phyloP scores from a whole-genome alignment of 2,888 invertebrate genomes.

The Lasius platythorax region DNA sequence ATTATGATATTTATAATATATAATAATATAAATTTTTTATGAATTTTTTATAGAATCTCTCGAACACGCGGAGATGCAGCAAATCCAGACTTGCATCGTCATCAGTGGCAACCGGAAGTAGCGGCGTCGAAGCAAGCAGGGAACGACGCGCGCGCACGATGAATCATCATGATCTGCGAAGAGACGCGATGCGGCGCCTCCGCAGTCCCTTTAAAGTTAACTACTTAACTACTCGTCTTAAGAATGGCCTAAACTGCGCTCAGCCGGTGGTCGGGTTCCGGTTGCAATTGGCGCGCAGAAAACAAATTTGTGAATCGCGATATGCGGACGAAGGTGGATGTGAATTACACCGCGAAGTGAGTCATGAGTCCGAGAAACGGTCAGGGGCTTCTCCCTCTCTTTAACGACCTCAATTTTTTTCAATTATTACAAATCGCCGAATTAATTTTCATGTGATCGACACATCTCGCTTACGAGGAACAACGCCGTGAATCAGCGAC shows the following conservation, averaged over 20 bases:
- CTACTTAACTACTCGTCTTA: conserved; percentile 54
- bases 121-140: conserved; percentile 41
- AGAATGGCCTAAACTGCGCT: conserved; percentile 29
- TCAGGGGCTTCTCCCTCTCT: not conserved
- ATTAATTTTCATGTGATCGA: conserved; percentile 22
- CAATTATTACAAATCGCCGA: conserved; percentile 40
- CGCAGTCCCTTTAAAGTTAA: conserved; percentile 56
- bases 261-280: conserved; percentile 39
- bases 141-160: conserved; percentile 31
- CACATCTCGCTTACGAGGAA: not conserved
- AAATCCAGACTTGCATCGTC: conserved; percentile 9
- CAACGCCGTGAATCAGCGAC: not conserved
- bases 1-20: not conserved
- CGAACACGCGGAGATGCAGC: not conserved
- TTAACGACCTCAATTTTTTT: conserved; percentile 35
- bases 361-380: conserved; percentile 41
- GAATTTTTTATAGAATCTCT: not conserved
- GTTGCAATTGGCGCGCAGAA: conserved; percentile 52
- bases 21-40: too few species aligned
- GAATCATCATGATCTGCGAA: conserved; percentile 48
- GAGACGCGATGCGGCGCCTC: conserved; percentile 62
- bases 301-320: conserved; percentile 61
- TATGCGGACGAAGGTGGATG: conserved; percentile 27
- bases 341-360: conserved; percentile 30
- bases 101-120: conserved; percentile 40